A percentile compares a stretch with the other conserved stretches of the same genome.
Evolutionary conservation across 2,797 vertebrate genomes (phyloP).

Genomic region (Alfaro cultratus): DNA sequence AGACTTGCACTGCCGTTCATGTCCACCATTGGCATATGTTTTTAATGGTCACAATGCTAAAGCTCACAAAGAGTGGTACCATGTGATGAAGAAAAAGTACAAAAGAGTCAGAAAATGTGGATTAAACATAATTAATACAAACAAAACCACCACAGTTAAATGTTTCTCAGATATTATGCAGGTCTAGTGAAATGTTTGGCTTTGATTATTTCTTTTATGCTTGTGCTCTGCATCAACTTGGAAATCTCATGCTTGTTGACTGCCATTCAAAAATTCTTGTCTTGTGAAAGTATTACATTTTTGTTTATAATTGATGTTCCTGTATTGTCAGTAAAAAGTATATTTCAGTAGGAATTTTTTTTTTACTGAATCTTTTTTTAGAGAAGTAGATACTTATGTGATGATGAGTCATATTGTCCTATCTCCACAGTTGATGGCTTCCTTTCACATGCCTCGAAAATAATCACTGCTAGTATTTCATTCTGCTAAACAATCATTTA

Average conservation of each 20-base stretch:
- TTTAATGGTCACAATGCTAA: background rate
- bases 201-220: background rate
- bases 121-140: background rate
- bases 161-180: background rate
- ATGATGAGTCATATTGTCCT: slow-evolving; percentile 41
- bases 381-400: slow-evolving; percentile 12
- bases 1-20: background rate
- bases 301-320: background rate
- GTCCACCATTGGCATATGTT: background rate
- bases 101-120: background rate
- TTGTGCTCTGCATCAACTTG: background rate
- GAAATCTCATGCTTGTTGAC: slow-evolving; percentile 3
- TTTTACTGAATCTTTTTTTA: background rate
- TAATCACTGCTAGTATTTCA: slow-evolving; percentile 10
- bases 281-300: background rate
- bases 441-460: slow-evolving; percentile 17
- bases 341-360: background rate
- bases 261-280: slow-evolving; percentile 7
- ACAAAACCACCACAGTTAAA: background rate
- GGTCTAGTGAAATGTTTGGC: background rate
- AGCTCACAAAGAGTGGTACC: background rate
- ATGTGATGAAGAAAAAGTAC: background rate
- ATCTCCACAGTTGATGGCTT: slow-evolving; percentile 21
- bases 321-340: background rate
- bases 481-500: slow-evolving; percentile 8